Conservation (phyloP, 2,888 invertebrate species). For the Heteromyza rotundicornis region DNA sequence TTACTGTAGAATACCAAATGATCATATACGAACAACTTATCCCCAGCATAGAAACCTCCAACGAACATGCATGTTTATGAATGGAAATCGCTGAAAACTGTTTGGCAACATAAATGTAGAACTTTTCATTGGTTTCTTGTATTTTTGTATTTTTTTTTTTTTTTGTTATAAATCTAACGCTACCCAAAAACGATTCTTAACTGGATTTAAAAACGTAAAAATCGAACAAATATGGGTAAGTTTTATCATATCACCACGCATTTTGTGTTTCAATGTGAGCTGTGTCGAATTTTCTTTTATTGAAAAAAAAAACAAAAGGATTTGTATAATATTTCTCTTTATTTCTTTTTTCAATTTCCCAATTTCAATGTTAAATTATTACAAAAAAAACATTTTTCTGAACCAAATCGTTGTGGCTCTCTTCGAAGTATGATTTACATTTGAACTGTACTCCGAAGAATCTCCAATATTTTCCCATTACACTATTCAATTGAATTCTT, state of each 20-base stretch:
- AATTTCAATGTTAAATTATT: constrained; percentile 12
- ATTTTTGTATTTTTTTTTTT: too few relatives aligned
- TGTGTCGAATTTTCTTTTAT: constrained; percentile 8
- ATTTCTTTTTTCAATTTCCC: constrained; percentile 20
- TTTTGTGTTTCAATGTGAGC: constrained; percentile 5
- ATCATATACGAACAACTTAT: not conserved
- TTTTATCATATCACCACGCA: constrained; percentile 29
- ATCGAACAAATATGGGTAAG: constrained; percentile 45
- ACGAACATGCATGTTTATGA: constrained; percentile 25
- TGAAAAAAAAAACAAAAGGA: constrained; percentile 12
- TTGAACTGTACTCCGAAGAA: too few relatives aligned
- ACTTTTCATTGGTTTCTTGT: too few relatives aligned
- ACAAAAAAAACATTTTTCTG: too few relatives aligned
- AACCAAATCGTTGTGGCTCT: too few relatives aligned
- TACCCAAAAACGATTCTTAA: not conserved
- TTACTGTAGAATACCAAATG: not conserved
- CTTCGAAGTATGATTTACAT: too few relatives aligned
- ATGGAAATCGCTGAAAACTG: constrained; percentile 20
- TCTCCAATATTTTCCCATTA: too few relatives aligned
- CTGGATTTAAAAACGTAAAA: not conserved
- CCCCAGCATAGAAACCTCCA: constrained; percentile 18
- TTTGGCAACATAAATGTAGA: constrained; percentile 28
- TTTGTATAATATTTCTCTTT: constrained; percentile 17
- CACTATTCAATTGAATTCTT: too few relatives aligned
- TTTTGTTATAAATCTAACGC: not conserved